These are phyloP conservation scores for Heteractis magnifica DNA, from an alignment of 92 coral and sea anemone genomes.

Conservation along the genomic window DNA sequence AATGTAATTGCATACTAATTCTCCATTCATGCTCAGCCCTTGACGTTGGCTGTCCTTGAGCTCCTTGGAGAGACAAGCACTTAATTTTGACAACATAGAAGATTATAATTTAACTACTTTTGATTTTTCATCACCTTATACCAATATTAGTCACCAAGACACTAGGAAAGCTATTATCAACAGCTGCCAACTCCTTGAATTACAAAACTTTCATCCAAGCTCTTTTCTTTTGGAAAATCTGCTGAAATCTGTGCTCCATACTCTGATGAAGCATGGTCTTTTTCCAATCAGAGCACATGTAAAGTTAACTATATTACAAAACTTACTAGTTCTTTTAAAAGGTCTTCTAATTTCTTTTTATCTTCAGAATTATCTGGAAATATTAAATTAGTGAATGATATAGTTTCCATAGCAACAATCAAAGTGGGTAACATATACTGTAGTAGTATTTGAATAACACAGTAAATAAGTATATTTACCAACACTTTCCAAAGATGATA, in stretches of 20 bases:
- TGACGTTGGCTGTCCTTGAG: constrained; percentile 88
- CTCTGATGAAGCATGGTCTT: neutral
- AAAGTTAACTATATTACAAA: neutral
- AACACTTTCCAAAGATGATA: constrained; percentile 75
- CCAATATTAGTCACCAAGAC: too few species aligned
- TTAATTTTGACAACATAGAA: too few species aligned
- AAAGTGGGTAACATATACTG: neutral
- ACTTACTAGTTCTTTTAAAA: constrained; percentile 80
- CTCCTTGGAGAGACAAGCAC: constrained; percentile 41
- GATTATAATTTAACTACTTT: too few species aligned
- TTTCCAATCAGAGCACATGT: neutral
- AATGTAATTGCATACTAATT: constrained; percentile 83
- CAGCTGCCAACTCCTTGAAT: too few species aligned
- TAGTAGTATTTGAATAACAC: neutral
- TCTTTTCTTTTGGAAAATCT: too few species aligned
- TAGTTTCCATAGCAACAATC: neutral
- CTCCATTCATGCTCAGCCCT: constrained; percentile 88
- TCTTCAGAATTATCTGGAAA: constrained; percentile 80
- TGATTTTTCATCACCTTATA: too few species aligned
- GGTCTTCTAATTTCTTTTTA: constrained; percentile 69
- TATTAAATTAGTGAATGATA: neutral
- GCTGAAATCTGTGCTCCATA: too few species aligned
- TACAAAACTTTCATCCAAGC: too few species aligned
- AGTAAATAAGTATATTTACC: constrained; percentile 51
- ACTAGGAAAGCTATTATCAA: too few species aligned